Evolutionary conservation across 1,140 invertebrate genomes (phyloP), one percentile per base, ranked within the genome.

Genomic region (Orchestia grillus): DNA sequence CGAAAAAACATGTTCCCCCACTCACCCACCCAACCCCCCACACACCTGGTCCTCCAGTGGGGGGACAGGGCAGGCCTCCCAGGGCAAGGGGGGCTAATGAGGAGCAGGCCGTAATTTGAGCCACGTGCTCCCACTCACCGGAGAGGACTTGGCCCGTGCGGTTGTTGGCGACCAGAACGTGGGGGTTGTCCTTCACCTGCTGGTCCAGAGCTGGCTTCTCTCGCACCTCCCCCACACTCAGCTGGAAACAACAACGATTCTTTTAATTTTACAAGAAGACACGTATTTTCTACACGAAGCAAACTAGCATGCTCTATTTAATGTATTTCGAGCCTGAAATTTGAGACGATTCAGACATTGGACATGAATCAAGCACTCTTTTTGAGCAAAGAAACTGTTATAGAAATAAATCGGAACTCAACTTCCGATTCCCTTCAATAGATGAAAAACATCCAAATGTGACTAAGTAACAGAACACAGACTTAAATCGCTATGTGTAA

Each of bases 91-190:
- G 3, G 42, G 36, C 88, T 4, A 42, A 4, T 90, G 6, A 3
- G 42, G 28, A 19, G 6, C 43, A 28, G 28, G 43, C 41, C 42
- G 43, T 23, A 16, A n/a, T n/a, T n/a, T n/a, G n/a, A n/a, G n/a
- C n/a, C n/a, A 19, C 47, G 6, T 19, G 47, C 47, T 19, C 11
- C 41, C 4, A 95, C 57, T 97, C 97, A 97, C 97, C 98, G 0
- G 98, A 98, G 57, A 99, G 97, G 94, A 98, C 97, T 97, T 98
- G 98, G 15, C 99, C 98, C 77, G 98, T 98, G 97, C 98, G 98
- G 96, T 98, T 98, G 97, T 99, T 98, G 97, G 98, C 98, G 6
- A 99, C 98, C 96, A 98, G 98, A 0, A 99, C 98, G 96, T 97
- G 96, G 0, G 96, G 96, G 88, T 96, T 96, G 87, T 44, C 95